Base-by-base conservation (phyloP, 2,113 vertebrate genomes). In the Microtus ochrogaster region DNA sequence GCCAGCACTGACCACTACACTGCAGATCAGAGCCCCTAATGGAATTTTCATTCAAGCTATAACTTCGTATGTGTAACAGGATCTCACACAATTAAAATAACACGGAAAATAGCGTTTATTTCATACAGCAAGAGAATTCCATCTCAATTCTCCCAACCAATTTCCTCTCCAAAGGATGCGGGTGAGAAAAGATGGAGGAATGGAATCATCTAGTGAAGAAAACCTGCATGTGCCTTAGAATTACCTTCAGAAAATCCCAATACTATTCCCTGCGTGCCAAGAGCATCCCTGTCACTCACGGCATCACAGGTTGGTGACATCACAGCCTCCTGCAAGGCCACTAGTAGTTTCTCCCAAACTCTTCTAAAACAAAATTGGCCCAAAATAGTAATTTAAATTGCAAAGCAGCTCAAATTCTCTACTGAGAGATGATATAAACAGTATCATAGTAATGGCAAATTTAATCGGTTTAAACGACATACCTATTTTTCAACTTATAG, bases 1-100 rank as follows among this genome's bases (percentile, higher is more conserved):
- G 89, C 94, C 49, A 96, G 84, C 94, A 94, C 87, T 96, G 96
- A 96, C 88, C 96, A 89, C 94, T 85, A 87, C 70, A 84, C 96
- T 97, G 77, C 66, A 82, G 94, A 96, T 94, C 79, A 96, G 61
- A 47, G 88, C 14, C 66, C 89, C 52, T 83, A 74, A 96, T 82
- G 85, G 84, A 95, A 97, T 96, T 95, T 76, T 90, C 89, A 93
- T 91, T 63, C 82, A 93, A 92, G 58, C 49, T 93, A 96, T 49
- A 91, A 66, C 94, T 97, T 90, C 70, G 73, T 58, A 68, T 94
- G 94, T 91, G 82, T 70, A 91, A 66, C 24, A 95, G 79, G 95
- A 96, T 95, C 92, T 85, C 72, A 26, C 94, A 92, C 94, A 94
- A 97, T 96, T 72, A 90, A 88, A 95, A 76, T 87, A 94, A 92